Conservation (phyloP, 2,797 vertebrate genomes). For the Manis pentadactyla region DNA sequence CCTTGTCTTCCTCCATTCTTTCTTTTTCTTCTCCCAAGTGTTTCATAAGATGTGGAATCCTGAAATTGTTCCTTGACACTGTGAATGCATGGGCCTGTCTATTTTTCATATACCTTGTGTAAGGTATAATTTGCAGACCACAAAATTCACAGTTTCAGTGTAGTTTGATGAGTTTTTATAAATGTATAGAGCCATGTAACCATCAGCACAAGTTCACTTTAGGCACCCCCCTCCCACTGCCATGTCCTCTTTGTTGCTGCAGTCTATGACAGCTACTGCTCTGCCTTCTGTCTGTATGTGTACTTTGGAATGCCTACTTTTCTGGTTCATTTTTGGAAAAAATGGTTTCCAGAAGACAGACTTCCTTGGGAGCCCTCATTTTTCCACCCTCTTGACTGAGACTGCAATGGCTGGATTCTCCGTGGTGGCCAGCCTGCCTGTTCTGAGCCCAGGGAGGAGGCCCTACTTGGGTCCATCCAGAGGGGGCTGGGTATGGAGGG, state of each 20-base stretch:
- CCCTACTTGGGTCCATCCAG: not conserved
- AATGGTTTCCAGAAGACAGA: not conserved
- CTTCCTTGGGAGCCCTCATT: not conserved
- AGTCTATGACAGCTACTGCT: not conserved
- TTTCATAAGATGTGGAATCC: too few relatives aligned
- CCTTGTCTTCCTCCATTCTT: not conserved
- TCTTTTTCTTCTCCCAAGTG: not conserved
- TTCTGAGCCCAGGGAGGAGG: not conserved
- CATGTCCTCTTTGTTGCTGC: too few relatives aligned
- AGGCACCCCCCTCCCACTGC: too few relatives aligned
- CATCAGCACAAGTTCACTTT: too few relatives aligned
- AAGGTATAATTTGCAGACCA: too few relatives aligned
- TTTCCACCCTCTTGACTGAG: not conserved
- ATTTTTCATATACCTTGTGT: too few relatives aligned
- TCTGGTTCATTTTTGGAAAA: conserved; percentile 45
- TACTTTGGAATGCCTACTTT: not conserved
- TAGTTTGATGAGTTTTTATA: too few relatives aligned
- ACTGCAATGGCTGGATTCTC: not conserved
- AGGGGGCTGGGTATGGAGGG: not conserved
- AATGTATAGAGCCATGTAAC: too few relatives aligned
- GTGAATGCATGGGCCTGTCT: too few relatives aligned
- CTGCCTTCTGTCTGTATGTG: not conserved
- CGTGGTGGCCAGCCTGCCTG: not conserved
- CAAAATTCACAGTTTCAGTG: too few relatives aligned
- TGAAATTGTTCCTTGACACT: too few relatives aligned